Evolutionary conservation across 2,113 vertebrate species (phyloP).

Genomic region (Kryptolebias marmoratus): DNA sequence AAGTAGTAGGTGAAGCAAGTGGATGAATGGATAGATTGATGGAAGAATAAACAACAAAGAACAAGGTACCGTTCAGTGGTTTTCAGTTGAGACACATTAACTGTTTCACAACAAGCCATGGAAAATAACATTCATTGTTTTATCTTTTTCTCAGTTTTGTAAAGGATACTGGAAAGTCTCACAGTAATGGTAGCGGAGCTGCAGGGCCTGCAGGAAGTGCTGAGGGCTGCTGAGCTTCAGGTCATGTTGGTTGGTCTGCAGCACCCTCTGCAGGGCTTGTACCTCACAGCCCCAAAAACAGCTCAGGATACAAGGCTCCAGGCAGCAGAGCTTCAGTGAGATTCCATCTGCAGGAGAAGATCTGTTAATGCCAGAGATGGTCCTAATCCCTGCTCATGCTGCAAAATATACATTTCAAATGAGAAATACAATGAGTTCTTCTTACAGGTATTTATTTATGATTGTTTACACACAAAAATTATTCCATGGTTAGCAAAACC

Average conservation of each 20-base stretch:
- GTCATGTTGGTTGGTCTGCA: conserved; percentile 84
- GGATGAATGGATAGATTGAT: too few relatives aligned
- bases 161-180: conserved; percentile 93
- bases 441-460: too few relatives aligned
- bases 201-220: conserved; percentile 85
- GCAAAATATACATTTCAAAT: too few relatives aligned
- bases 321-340: conserved; percentile 82
- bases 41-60: too few relatives aligned
- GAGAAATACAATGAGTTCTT: too few relatives aligned
- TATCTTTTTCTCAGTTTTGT: background rate
- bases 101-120: too few relatives aligned
- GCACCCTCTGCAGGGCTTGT: conserved; percentile 83
- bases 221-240: conserved; percentile 81
- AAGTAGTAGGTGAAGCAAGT: too few relatives aligned
- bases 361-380: background rate
- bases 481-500: too few relatives aligned
- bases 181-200: conserved; percentile 79
- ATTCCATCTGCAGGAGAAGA: conserved; percentile 81
- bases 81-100: too few relatives aligned
- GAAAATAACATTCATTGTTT: too few relatives aligned
- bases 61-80: too few relatives aligned
- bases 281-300: conserved; percentile 95
- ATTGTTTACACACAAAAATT: too few relatives aligned
- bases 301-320: conserved; percentile 88
- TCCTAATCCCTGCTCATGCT: background rate